Conservation (phyloP, 2,888 invertebrate species). For the Zelleria hepariella region DNA sequence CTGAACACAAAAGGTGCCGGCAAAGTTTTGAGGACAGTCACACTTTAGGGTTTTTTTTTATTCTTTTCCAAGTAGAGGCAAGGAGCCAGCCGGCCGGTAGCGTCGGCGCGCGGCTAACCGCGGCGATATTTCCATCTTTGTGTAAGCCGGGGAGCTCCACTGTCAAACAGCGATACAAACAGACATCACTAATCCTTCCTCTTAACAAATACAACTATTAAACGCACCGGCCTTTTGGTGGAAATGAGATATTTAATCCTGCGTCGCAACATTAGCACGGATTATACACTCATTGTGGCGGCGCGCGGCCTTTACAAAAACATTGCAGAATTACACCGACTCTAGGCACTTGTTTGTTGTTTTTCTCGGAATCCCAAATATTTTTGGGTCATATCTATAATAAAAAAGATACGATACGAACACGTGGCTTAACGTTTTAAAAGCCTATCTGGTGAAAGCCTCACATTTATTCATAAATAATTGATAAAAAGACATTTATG, state of each 20-base stretch:
- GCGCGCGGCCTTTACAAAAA: background rate
- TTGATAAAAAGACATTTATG: constrained; percentile 3
- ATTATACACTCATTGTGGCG: constrained; percentile 34
- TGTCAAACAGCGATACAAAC: constrained; percentile 44
- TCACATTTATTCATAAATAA: background rate
- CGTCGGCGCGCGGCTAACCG: constrained; percentile 25
- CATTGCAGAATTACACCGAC: background rate
- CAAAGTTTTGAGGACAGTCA: constrained; percentile 22
- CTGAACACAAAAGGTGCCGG: constrained; percentile 6
- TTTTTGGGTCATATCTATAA: background rate
- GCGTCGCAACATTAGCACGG: constrained; percentile 52
- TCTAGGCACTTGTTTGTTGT: background rate
- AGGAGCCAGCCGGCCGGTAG: constrained; percentile 29
- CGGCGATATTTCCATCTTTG: constrained; percentile 17
- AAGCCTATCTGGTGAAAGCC: background rate
- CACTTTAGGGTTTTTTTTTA: constrained; percentile 31
- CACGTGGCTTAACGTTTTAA: background rate
- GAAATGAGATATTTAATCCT: constrained; percentile 57
- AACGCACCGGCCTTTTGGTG: constrained; percentile 51
- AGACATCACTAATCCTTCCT: constrained; percentile 54
- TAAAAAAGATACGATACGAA: background rate
- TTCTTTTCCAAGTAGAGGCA: constrained; percentile 50
- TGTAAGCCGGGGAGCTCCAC: constrained; percentile 25
- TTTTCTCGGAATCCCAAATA: background rate
- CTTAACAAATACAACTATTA: constrained; percentile 44